phyloP scores from a whole-genome alignment of 2,797 vertebrate genomes.

The Rallus crepitans region DNA sequence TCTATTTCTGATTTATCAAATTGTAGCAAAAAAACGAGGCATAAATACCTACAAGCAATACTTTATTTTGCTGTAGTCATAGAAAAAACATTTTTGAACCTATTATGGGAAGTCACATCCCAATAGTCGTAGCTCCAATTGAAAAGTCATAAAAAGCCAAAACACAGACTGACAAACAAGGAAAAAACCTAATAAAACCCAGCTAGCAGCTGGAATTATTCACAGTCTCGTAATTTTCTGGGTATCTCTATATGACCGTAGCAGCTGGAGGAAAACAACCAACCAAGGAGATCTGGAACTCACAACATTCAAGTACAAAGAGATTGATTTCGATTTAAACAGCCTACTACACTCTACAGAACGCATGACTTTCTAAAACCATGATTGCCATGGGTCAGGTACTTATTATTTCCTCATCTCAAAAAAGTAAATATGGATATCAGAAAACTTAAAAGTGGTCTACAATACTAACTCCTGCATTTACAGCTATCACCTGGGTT shows the following conservation, averaged over 20 bases:
- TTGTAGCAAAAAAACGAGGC: neutral
- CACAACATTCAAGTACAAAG: neutral
- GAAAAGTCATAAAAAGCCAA: neutral
- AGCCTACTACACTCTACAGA: neutral
- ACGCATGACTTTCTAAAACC: neutral
- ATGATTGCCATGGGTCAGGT: rapidly evolving
- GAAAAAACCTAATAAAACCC: neutral
- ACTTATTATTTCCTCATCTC: neutral
- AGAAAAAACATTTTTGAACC: neutral
- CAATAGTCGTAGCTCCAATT: neutral
- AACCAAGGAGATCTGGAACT: neutral
- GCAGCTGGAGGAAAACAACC: neutral
- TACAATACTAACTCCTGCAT: neutral
- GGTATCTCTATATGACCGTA: neutral
- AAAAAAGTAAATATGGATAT: neutral
- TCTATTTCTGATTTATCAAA: neutral
- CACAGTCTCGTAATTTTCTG: neutral
- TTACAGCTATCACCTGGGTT: neutral
- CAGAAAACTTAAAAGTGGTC: too few relatives aligned
- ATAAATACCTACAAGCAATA: neutral
- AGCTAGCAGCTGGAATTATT: neutral
- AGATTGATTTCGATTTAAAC: neutral
- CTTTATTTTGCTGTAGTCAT: neutral
- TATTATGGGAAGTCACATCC: neutral
- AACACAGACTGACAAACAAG: neutral